Conservation (phyloP, 2,888 invertebrate genomes). For the Polydesmus complanatus region DNA sequence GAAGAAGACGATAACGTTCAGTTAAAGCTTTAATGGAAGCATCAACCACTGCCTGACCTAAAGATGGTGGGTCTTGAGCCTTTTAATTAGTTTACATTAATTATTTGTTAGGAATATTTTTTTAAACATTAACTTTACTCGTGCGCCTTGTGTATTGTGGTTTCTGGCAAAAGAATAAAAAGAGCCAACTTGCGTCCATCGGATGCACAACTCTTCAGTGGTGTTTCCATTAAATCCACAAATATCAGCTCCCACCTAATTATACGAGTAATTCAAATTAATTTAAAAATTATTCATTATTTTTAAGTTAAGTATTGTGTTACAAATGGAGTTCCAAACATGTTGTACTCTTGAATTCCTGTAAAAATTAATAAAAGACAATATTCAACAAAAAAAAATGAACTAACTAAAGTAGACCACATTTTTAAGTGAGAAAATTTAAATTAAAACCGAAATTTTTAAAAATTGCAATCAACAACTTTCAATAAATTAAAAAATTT, state of each 20-base stretch:
- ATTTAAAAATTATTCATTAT: neutral
- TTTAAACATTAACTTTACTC: slow-evolving; percentile 7
- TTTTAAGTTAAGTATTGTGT: slow-evolving; percentile 3
- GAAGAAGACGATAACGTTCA: slow-evolving; percentile 33
- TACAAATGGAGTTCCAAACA: slow-evolving; percentile 29
- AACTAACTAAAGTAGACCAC: too few relatives aligned
- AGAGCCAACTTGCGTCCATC: slow-evolving; percentile 39
- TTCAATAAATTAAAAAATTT: neutral
- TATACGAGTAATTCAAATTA: neutral
- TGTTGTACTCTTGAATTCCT: slow-evolving; percentile 33
- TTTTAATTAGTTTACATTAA: neutral
- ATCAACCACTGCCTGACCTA: slow-evolving; percentile 12
- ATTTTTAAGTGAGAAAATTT: too few relatives aligned
- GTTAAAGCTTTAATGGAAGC: slow-evolving; percentile 8
- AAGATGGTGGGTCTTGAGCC: slow-evolving; percentile 14
- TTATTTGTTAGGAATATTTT: neutral
- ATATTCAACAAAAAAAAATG: neutral
- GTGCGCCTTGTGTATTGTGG: slow-evolving; percentile 26
- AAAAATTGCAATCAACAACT: neutral
- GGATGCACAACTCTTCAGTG: slow-evolving; percentile 34
- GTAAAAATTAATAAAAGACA: slow-evolving; percentile 7
- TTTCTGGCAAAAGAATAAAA: slow-evolving; percentile 35
- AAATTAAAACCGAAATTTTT: neutral
- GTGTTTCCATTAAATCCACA: slow-evolving; percentile 27
- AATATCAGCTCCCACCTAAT: slow-evolving; percentile 25